These are phyloP conservation scores for Drosophila macrothrix DNA, from an alignment of 2,888 invertebrate species.

Conservation along the genomic window DNA sequence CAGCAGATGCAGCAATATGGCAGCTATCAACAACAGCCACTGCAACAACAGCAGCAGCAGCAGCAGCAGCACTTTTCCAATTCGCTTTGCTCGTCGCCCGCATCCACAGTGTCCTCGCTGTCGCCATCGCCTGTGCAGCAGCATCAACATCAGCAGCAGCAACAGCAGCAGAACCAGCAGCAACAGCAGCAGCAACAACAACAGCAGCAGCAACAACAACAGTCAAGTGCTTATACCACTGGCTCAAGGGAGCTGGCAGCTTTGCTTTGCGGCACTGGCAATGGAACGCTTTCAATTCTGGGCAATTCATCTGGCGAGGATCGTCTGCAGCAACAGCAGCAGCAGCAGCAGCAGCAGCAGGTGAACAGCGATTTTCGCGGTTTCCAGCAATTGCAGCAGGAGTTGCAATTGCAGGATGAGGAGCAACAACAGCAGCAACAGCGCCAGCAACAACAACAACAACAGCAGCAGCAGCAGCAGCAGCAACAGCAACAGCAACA, in stretches of 20 bases:
- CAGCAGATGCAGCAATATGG: constrained; percentile 40
- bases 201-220: constrained; percentile 48
- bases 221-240: constrained; percentile 62
- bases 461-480: constrained; percentile 67
- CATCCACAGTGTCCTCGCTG: constrained; percentile 83
- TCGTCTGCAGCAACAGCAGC: constrained; percentile 55
- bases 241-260: constrained; percentile 81
- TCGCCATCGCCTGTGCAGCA: constrained; percentile 83
- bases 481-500: constrained; percentile 69
- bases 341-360: constrained; percentile 56
- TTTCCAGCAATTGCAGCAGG: constrained; percentile 66
- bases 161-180: constrained; percentile 33
- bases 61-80: constrained; percentile 79
- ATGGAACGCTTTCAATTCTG: constrained; percentile 72
- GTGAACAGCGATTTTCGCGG: constrained; percentile 51
- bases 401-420: constrained; percentile 67
- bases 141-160: constrained; percentile 65
- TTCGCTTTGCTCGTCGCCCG: constrained; percentile 82
- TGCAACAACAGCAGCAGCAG: constrained; percentile 59
- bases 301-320: constrained; percentile 55
- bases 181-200: constrained; percentile 60
- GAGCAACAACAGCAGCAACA: constrained; percentile 68
- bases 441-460: constrained; percentile 52
- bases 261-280: constrained; percentile 75
- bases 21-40: constrained; percentile 49